Conservation (phyloP, 2,888 invertebrate genomes). For the Notodonta dromedarius region DNA sequence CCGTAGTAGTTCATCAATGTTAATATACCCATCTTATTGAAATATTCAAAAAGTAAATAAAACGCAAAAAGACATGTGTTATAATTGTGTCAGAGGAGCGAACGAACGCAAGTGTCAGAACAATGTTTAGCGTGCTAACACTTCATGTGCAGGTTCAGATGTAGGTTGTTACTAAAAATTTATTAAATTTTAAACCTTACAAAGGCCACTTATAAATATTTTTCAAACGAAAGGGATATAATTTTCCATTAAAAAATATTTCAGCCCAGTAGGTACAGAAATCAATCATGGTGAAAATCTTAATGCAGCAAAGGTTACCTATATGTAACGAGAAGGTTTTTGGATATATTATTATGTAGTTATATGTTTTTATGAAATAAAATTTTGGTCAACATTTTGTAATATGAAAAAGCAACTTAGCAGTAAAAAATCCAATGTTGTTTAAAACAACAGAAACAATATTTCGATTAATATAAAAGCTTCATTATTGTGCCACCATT, state of each 20-base stretch:
- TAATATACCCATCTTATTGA: constrained; percentile 11
- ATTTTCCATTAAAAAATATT: too few species aligned
- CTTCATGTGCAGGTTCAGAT: constrained; percentile 32
- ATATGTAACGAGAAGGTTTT: too few species aligned
- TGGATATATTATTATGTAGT: too few species aligned
- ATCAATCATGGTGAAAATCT: too few species aligned
- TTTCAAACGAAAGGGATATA: too few species aligned
- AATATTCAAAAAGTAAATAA: constrained; percentile 35
- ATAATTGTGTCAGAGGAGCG: constrained; percentile 48
- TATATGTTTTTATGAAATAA: too few species aligned
- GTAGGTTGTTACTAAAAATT: constrained; percentile 35
- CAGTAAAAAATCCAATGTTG: too few species aligned
- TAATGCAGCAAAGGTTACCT: too few species aligned
- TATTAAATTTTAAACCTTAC: not conserved
- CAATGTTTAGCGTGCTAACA: constrained; percentile 33
- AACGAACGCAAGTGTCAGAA: constrained; percentile 50
- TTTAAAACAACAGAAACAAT: too few species aligned
- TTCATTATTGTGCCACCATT: not conserved
- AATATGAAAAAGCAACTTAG: too few species aligned
- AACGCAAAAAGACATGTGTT: constrained; percentile 40
- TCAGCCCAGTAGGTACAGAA: not conserved
- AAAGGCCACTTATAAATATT: too few species aligned
- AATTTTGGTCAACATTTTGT: too few species aligned
- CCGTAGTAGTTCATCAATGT: not conserved
- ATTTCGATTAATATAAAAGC: not conserved